Base-by-base conservation (phyloP, 2,113 vertebrate genomes). In the Syngnathus typhle region DNA sequence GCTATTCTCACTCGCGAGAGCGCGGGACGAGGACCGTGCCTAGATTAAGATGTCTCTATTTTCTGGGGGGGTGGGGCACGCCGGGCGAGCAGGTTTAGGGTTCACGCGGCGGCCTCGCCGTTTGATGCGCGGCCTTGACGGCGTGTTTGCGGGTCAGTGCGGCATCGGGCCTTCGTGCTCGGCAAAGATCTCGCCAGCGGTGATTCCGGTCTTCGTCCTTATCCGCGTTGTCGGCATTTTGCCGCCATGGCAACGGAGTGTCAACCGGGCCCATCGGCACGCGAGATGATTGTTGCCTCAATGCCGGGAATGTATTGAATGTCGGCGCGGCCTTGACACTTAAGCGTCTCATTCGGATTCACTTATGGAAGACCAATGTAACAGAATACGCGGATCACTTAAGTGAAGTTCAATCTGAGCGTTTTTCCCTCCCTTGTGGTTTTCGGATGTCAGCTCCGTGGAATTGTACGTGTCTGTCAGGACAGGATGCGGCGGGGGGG, bases 261-360 rank as follows among this genome's bases (percentile, higher is more conserved):
- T 52, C 84, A 82, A 85, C 85, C 81, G 81, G 72, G 60, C 64
- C 70, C 68, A 76, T 73, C 38, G 67, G 73, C 72, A 67, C 55
- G 60, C 5, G 23, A 75, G 77, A 81, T 76, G 74, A 79, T 86
- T 86, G 74, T 72, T 8, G 38, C 47, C 38, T 75, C 79, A 73
- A 86, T 90, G 82, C 39, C 60, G 74, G 69, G 74, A 86, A 89
- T 88, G 68, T 54, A 58, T 77, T 64, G 77, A 79, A 79, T 64
- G 78, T 74, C 49, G 72, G 55, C 46, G 18, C 46, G 64, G 52
- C 64, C 55, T 44, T 21, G 56, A 54, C 52, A 60, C 59, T 21
- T 0, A 38, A 60, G 18, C 16, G 3, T 36, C 59, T 39, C 59
- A n/a, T 38, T 60, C 15, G 6, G 16, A n/a, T 61, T 61, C 36